Conservation (phyloP, 2,888 invertebrate species). For the Hyposoter dolosus region DNA sequence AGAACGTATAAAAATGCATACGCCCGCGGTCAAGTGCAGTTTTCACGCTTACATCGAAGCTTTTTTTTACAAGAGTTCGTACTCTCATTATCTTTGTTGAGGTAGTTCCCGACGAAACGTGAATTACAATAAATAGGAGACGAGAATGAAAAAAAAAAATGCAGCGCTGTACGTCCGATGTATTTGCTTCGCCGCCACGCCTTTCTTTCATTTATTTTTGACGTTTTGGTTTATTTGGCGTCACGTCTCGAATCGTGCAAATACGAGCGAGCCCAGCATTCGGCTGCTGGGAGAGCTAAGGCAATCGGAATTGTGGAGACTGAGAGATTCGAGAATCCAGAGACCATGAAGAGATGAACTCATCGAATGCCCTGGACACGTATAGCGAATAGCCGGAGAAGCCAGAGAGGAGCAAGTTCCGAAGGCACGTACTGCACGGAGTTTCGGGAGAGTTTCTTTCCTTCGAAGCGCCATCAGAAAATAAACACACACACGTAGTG, state of each 20-base stretch:
- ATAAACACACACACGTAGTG: constrained; percentile 22
- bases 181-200: not conserved
- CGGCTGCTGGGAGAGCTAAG: constrained; percentile 17
- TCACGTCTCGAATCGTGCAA: constrained; percentile 59
- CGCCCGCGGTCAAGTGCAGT: constrained; percentile 18
- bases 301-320: constrained; percentile 30
- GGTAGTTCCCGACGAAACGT: constrained; percentile 55
- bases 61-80: constrained; percentile 34
- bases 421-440: constrained; percentile 56
- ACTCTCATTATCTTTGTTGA: constrained; percentile 13
- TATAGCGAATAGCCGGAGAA: constrained; percentile 36
- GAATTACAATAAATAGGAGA: not conserved
- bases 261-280: constrained; percentile 37
- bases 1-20: not conserved
- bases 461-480: constrained; percentile 16
- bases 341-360: constrained; percentile 55
- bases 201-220: constrained; percentile 30
- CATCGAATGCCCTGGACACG: constrained; percentile 67
- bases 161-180: not conserved
- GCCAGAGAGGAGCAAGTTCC: constrained; percentile 49
- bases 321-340: constrained; percentile 54
- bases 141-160: constrained; percentile 60
- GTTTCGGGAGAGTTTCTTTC: constrained; percentile 32
- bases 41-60: not conserved
- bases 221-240: constrained; percentile 37